Conservation (phyloP, 2,888 invertebrate genomes). For the Drosophila kanekoi region DNA sequence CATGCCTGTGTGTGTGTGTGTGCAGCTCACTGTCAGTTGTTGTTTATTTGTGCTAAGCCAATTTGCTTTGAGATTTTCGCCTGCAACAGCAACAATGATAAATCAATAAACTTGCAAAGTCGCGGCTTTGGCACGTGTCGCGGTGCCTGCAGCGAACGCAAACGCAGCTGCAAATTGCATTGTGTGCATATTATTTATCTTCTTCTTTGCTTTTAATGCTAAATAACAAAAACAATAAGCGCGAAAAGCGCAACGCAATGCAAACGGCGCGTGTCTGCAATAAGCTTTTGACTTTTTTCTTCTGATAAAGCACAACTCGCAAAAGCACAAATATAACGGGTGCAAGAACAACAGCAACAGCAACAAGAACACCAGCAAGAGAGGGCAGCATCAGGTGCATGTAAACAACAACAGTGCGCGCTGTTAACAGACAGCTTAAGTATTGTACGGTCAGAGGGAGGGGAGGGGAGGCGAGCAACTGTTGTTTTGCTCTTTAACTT, state of each 20-base stretch:
- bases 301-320: constrained; percentile 42
- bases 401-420: constrained; percentile 31
- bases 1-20: neutral
- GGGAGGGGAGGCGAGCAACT: neutral
- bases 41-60: constrained; percentile 67
- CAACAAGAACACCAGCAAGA: constrained; percentile 1
- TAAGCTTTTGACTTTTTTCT: constrained; percentile 27
- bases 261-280: constrained; percentile 53
- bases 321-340: constrained; percentile 37
- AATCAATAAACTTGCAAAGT: constrained; percentile 56
- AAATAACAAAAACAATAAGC: constrained; percentile 19
- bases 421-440: constrained; percentile 24
- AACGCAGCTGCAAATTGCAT: constrained; percentile 38
- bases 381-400: constrained; percentile 45
- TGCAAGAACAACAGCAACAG: constrained; percentile 10
- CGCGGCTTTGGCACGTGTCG: constrained; percentile 52
- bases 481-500: constrained; percentile 3
- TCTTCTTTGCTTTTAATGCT: constrained; percentile 12
- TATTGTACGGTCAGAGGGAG: neutral
- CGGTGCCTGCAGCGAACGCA: constrained; percentile 19
- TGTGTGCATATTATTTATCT: constrained; percentile 28
- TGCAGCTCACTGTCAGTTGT: constrained; percentile 34
- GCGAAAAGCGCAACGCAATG: constrained; percentile 17
- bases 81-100: constrained; percentile 28
- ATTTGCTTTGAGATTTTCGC: constrained; percentile 57